Percentiles rank a stretch among this genome's conserved stretches.
These are phyloP conservation scores for Oscheius sp. DNA, from an alignment of 2,888 invertebrate genomes.

Conservation along the genomic window DNA sequence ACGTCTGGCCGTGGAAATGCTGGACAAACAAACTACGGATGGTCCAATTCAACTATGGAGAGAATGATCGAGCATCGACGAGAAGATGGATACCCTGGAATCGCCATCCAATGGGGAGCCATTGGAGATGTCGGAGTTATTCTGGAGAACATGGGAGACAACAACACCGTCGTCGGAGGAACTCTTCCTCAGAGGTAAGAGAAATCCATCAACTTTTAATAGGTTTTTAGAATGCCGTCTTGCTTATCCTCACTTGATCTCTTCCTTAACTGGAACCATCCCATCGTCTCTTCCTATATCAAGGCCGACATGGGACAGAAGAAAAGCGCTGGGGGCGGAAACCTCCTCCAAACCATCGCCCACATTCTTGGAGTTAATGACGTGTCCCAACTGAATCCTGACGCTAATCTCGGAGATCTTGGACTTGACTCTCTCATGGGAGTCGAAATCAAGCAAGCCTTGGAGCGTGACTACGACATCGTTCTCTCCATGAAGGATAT, in stretches of 20 bases:
- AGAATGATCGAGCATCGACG: constrained; percentile 83
- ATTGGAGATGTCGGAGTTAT: constrained; percentile 91
- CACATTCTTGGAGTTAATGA: constrained; percentile 82
- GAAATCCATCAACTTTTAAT: not conserved
- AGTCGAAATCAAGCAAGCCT: constrained; percentile 86
- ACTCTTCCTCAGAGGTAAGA: constrained; percentile 84
- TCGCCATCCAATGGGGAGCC: constrained; percentile 97
- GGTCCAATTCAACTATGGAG: constrained; percentile 97
- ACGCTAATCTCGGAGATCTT: constrained; percentile 86
- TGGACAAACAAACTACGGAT: constrained; percentile 95
- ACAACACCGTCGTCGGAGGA: constrained; percentile 89
- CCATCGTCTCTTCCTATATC: constrained; percentile 70
- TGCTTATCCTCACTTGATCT: constrained; percentile 87
- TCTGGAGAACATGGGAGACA: constrained; percentile 80
- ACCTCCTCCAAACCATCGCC: constrained; percentile 71
- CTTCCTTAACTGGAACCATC: constrained; percentile 85
- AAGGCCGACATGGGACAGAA: constrained; percentile 67
- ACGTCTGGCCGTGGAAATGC: constrained; percentile 95
- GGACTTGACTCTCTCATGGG: constrained; percentile 99
- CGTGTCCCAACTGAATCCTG: constrained; percentile 80
- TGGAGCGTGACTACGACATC: constrained; percentile 81
- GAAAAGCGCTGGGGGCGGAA: constrained; percentile 71
- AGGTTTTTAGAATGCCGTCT: constrained; percentile 80
- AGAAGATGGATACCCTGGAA: constrained; percentile 84
- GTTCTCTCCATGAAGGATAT: constrained; percentile 82